Conservation (phyloP, 2,113 vertebrate species). For the Symphodus melops region DNA sequence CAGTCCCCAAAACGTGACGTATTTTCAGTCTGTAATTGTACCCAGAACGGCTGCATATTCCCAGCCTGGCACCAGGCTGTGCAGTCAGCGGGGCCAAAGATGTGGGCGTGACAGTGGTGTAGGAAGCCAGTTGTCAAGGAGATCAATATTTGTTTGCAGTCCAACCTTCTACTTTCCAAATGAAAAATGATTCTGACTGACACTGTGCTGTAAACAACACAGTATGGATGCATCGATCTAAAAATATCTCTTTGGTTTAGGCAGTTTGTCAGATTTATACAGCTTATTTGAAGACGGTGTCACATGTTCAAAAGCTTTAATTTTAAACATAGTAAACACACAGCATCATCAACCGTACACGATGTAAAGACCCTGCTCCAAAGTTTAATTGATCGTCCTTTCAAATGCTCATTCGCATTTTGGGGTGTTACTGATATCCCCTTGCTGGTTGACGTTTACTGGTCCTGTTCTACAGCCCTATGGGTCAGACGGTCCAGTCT, state of each 20-base stretch:
- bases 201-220: constrained; percentile 31
- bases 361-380: background rate
- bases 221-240: constrained; percentile 23
- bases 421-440: background rate
- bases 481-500: constrained; percentile 73
- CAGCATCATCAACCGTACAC: background rate
- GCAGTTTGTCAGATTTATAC: constrained; percentile 17
- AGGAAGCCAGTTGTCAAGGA: constrained; percentile 40
- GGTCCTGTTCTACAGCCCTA: constrained; percentile 25
- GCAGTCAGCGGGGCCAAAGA: constrained; percentile 8
- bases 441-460: constrained; percentile 8
- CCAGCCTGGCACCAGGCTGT: constrained; percentile 9
- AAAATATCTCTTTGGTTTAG: constrained; percentile 23
- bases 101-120: constrained; percentile 44
- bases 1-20: constrained; percentile 23
- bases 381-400: background rate
- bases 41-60: constrained; percentile 35
- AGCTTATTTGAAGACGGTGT: background rate
- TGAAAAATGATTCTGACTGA: constrained; percentile 30
- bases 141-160: constrained; percentile 56
- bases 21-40: constrained; percentile 41
- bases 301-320: constrained; percentile 1
- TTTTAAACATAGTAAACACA: background rate
- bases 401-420: background rate
- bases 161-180: constrained; percentile 44